Conservation (phyloP, 2,888 invertebrate species). For the Troides oblongomaculatus region DNA sequence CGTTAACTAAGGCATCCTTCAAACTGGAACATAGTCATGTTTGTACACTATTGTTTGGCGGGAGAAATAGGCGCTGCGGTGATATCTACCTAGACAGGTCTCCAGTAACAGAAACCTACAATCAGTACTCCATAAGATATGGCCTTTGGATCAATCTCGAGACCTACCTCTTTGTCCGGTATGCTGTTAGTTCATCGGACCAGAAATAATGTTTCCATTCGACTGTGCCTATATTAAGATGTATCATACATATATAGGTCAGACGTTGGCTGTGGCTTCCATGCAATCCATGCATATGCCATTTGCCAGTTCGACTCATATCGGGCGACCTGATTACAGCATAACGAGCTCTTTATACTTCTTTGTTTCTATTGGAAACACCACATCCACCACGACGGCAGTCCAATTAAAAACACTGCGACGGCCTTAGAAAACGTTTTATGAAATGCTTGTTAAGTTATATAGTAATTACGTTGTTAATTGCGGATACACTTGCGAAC, state of each 20-base stretch:
- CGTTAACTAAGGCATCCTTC: no score
- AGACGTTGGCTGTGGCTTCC: slow-evolving; percentile 6
- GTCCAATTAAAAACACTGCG: slow-evolving; percentile 23
- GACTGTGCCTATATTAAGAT: slow-evolving; percentile 1
- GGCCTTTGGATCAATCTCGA: no score
- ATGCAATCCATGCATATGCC: slow-evolving; percentile 21
- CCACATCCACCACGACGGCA: slow-evolving; percentile 6
- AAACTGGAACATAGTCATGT: no score
- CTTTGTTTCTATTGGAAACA: slow-evolving; percentile 14
- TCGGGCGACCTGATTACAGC: slow-evolving; percentile 30
- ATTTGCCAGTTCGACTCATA: slow-evolving; percentile 24
- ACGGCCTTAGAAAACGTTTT: slow-evolving; percentile 25
- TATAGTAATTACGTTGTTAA: slow-evolving; percentile 1
- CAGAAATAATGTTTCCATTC: neutral
- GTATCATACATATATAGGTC: slow-evolving; percentile 10
- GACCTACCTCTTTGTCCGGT: no score
- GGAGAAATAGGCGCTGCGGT: no score
- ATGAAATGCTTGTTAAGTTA: slow-evolving; percentile 19
- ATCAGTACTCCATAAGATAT: no score
- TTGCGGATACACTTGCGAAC: neutral
- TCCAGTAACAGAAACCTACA: no score
- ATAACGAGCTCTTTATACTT: slow-evolving; percentile 26
- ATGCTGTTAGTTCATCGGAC: no score
- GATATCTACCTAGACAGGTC: no score
- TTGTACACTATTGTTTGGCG: no score